These are phyloP conservation scores for Cossypha caffra DNA, from an alignment of 2,797 vertebrate genomes.

Conservation along the genomic window DNA sequence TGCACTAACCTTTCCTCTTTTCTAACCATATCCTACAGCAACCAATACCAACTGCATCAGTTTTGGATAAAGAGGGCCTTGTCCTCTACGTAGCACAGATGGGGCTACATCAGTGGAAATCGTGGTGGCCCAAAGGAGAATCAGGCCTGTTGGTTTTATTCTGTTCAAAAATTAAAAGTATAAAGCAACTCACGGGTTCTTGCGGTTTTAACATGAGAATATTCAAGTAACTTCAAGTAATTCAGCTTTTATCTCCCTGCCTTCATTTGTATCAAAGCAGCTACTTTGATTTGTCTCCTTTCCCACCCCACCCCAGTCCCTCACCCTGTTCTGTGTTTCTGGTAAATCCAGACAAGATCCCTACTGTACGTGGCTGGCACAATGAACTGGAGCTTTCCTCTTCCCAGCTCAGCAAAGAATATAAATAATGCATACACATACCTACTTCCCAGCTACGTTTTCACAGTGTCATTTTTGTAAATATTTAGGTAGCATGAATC, in stretches of 20 bases:
- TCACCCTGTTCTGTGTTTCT: conserved; percentile 60
- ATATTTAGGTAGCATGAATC: conserved; percentile 83
- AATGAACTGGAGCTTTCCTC: conserved; percentile 70
- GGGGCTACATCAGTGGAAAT: neutral
- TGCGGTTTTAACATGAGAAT: conserved; percentile 74
- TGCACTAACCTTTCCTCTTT: conserved; percentile 49
- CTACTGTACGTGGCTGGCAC: conserved; percentile 66
- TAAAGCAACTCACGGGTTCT: conserved; percentile 66
- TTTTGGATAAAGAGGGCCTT: conserved; percentile 47
- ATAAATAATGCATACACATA: conserved; percentile 81
- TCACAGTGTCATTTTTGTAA: conserved; percentile 95
- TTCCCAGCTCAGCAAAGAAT: conserved; percentile 69
- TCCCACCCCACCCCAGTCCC: conserved; percentile 68
- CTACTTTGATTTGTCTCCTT: conserved; percentile 68
- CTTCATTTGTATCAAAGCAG: conserved; percentile 74
- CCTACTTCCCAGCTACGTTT: conserved; percentile 85
- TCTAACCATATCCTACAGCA: conserved; percentile 60
- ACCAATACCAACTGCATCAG: conserved; percentile 58
- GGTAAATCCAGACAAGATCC: conserved; percentile 69
- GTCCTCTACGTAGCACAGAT: neutral
- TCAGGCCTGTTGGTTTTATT: conserved; percentile 42
- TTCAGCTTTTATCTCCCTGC: conserved; percentile 77
- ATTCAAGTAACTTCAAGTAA: conserved; percentile 82
- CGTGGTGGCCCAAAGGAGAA: neutral
- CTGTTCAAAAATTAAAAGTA: conserved; percentile 67